phyloP scores from a whole-genome alignment of 2,888 invertebrate species.

The Alviniconcha strummeri region DNA sequence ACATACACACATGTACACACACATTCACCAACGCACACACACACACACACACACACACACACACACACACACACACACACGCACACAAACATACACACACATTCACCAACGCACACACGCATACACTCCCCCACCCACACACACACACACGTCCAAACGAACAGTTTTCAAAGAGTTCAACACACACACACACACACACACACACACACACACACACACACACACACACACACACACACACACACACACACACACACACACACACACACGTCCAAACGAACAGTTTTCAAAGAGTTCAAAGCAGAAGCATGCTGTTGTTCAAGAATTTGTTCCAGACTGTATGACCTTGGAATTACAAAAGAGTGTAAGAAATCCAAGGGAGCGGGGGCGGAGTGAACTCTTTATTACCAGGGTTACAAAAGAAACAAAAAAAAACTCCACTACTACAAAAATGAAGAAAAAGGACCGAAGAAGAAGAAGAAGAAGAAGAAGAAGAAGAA shows the following conservation, averaged over 20 bases:
- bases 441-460: too few species aligned
- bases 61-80: not conserved
- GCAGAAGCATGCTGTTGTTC: too few species aligned
- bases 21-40: not conserved
- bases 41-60: not conserved
- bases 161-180: too few species aligned
- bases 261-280: too few species aligned
- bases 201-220: conserved; percentile 9
- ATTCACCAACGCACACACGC: not conserved
- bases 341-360: too few species aligned
- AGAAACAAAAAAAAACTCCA: too few species aligned
- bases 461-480: too few species aligned
- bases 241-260: not conserved
- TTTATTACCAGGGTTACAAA: too few species aligned
- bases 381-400: too few species aligned
- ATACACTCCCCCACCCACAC: conserved; percentile 15
- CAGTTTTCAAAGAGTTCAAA: too few species aligned
- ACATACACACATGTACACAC: not conserved
- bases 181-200: not conserved
- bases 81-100: conserved; percentile 9
- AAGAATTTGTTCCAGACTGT: too few species aligned
- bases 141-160: not conserved
- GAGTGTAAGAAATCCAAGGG: too few species aligned
- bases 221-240: not conserved
- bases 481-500: not conserved